Evolutionary conservation across 2,113 vertebrate genomes (phyloP).

Genomic region (Cyanistes caeruleus): DNA sequence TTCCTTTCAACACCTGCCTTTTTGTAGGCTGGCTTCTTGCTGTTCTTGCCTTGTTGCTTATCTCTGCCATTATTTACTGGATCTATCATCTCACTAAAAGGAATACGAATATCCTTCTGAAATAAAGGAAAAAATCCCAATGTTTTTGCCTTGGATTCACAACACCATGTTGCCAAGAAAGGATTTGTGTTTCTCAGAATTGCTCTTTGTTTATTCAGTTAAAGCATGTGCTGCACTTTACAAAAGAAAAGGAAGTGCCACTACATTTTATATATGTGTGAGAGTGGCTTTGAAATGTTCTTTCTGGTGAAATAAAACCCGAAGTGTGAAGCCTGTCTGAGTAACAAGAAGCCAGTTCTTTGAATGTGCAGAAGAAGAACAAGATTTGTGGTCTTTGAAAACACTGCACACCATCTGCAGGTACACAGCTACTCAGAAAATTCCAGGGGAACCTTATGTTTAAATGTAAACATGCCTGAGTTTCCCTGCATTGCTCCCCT

Average conservation of each 20-base stretch:
- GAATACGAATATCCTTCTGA: neutral
- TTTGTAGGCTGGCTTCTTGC: neutral
- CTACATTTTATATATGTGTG: neutral
- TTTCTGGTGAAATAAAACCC: neutral
- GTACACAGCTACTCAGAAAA: neutral
- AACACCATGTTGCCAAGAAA: neutral
- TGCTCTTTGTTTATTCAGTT: neutral
- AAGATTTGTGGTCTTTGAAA: neutral
- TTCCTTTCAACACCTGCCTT: neutral
- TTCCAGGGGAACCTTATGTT: neutral
- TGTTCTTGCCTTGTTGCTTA: neutral
- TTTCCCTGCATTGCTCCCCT: neutral
- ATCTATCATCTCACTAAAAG: neutral
- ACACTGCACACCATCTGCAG: neutral
- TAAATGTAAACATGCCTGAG: neutral
- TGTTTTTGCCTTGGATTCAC: neutral
- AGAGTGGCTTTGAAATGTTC: slow-evolving; percentile 1
- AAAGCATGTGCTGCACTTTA: neutral
- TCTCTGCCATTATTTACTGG: neutral
- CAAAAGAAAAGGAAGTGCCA: neutral
- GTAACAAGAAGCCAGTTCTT: neutral
- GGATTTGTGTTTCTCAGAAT: neutral
- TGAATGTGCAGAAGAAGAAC: neutral
- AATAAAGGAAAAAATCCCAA: neutral
- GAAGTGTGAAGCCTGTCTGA: neutral